These are phyloP conservation scores for Carassius carassius DNA, from an alignment of 2,113 vertebrate genomes.

Conservation along the genomic window DNA sequence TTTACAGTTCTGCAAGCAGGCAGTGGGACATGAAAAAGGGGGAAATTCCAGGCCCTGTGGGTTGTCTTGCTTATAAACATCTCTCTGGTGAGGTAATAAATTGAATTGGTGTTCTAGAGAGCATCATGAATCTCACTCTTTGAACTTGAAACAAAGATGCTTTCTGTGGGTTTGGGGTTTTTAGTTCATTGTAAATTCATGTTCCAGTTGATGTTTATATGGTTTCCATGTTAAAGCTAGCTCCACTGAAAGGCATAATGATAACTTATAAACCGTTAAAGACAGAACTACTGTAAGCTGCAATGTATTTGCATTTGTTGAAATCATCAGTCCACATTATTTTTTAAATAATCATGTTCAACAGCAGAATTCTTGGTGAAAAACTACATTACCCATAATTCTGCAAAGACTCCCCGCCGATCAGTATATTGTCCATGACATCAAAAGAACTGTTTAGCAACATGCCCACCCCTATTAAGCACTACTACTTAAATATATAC, in stretches of 20 bases:
- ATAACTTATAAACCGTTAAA: neutral
- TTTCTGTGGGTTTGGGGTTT: neutral
- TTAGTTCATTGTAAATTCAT: neutral
- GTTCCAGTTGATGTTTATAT: neutral
- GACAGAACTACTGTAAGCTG: neutral
- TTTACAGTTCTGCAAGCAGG: conserved; percentile 2
- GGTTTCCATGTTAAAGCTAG: neutral
- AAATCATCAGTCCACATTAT: neutral
- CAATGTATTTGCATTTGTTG: neutral
- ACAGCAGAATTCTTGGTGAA: neutral
- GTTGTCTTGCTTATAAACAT: conserved; percentile 33
- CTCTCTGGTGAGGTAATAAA: conserved; percentile 13
- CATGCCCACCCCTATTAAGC: neutral
- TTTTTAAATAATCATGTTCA: neutral
- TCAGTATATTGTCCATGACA: neutral
- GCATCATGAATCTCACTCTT: conserved; percentile 18
- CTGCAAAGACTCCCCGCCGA: neutral
- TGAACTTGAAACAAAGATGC: neutral
- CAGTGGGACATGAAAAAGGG: conserved; percentile 4
- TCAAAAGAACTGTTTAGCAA: neutral
- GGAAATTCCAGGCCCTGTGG: conserved; percentile 52
- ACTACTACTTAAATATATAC: neutral
- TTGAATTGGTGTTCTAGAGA: conserved; percentile 20
- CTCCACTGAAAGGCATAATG: neutral
- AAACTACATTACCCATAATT: conserved; percentile 2